Evolutionary conservation across 1,140 invertebrate species (phyloP).

Genomic region (Latrodectus geometricus): DNA sequence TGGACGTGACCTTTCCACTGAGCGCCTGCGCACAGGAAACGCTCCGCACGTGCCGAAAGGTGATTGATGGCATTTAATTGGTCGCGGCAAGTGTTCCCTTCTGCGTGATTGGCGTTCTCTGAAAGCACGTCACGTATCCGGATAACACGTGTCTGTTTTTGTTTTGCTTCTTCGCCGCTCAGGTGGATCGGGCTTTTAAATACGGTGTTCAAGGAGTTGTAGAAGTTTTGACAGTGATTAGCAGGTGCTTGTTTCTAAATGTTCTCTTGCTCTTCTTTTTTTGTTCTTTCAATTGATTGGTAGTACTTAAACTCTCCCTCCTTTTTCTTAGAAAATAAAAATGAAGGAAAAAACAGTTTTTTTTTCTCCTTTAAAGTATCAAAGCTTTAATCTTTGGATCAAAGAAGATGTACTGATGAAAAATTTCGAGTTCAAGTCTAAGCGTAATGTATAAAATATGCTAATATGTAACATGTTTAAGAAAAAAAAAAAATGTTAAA

Average conservation of each 20-base stretch:
- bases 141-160: conserved; percentile 34
- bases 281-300: not conserved
- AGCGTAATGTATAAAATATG: too few relatives aligned
- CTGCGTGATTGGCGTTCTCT: conserved; percentile 45
- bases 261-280: not conserved
- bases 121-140: conserved; percentile 40
- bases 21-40: not conserved
- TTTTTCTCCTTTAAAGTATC: not conserved
- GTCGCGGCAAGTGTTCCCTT: conserved; percentile 48
- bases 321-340: not conserved
- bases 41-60: conserved; percentile 37
- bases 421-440: too few relatives aligned
- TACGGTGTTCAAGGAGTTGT: conserved; percentile 36
- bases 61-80: conserved; percentile 56
- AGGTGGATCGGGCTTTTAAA: not conserved
- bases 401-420: too few relatives aligned
- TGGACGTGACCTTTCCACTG: not conserved
- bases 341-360: not conserved
- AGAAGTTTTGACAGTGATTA: conserved; percentile 19
- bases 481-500: too few relatives aligned
- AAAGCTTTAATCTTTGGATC: too few relatives aligned
- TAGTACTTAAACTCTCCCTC: not conserved
- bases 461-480: too few relatives aligned
- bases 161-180: not conserved
- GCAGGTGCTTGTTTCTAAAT: conserved; percentile 16